These are phyloP conservation scores for Nomada fucata DNA, from an alignment of 2,888 invertebrate species.

Conservation along the genomic window DNA sequence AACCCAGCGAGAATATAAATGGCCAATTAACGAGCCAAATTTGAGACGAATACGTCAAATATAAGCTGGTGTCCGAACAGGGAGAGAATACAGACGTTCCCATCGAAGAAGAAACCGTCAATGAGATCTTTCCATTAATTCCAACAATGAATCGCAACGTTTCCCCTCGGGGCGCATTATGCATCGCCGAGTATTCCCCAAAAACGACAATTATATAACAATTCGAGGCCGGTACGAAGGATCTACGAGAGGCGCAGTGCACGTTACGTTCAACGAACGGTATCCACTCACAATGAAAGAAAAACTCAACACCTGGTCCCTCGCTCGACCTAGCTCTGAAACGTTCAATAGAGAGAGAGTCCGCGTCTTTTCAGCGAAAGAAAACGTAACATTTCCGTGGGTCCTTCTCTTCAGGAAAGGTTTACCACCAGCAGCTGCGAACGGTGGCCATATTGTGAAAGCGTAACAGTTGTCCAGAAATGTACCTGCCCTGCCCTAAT, in stretches of 20 bases:
- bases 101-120: background rate
- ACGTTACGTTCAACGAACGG: conserved; percentile 10
- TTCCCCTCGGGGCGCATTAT: background rate
- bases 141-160: background rate
- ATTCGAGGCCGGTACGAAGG: background rate
- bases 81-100: background rate
- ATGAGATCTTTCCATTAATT: background rate
- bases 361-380: conserved; percentile 53
- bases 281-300: conserved; percentile 29
- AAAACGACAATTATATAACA: conserved; percentile 12
- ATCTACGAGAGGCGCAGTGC: conserved; percentile 9
- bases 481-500: conserved; percentile 64
- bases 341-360: conserved; percentile 30
- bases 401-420: conserved; percentile 40
- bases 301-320: conserved; percentile 60
- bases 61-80: too few relatives aligned
- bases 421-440: conserved; percentile 61
- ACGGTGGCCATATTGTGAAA: conserved; percentile 66
- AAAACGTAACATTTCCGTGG: conserved; percentile 43
- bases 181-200: background rate
- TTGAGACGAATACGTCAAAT: too few relatives aligned
- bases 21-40: too few relatives aligned
- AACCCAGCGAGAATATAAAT: too few relatives aligned
- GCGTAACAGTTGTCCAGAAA: conserved; percentile 64
- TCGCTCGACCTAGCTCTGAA: conserved; percentile 55